Conservation (phyloP, 2,888 invertebrate genomes). For the Eupsilia transversa region DNA sequence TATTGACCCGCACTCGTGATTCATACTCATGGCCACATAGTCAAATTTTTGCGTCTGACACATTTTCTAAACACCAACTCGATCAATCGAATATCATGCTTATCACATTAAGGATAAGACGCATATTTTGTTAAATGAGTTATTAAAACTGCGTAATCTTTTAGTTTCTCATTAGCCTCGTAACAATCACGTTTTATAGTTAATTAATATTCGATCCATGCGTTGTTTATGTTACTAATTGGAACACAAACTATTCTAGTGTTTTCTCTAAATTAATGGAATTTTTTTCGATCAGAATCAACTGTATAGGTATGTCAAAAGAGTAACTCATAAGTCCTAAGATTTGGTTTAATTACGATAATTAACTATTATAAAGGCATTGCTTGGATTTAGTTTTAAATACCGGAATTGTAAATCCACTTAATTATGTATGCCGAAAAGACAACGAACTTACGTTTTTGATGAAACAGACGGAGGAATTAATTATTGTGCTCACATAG, state of each 20-base stretch:
- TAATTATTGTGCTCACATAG: background rate
- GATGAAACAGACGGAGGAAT: background rate
- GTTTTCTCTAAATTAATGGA: slow-evolving; percentile 35
- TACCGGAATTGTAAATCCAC: background rate
- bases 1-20: slow-evolving; percentile 54
- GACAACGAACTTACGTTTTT: background rate
- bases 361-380: slow-evolving; percentile 27
- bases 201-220: slow-evolving; percentile 44
- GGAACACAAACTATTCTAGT: slow-evolving; percentile 36
- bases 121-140: slow-evolving; percentile 10
- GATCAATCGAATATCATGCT: slow-evolving; percentile 27
- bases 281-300: slow-evolving; percentile 28
- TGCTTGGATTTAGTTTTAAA: slow-evolving; percentile 1
- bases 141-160: slow-evolving; percentile 39
- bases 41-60: slow-evolving; percentile 24
- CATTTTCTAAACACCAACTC: slow-evolving; percentile 25
- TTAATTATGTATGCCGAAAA: background rate
- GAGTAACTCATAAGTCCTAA: background rate
- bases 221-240: slow-evolving; percentile 43
- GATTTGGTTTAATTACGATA: slow-evolving; percentile 21
- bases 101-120: slow-evolving; percentile 8
- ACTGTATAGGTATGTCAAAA: slow-evolving; percentile 30
- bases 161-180: slow-evolving; percentile 53
- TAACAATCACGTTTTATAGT: slow-evolving; percentile 48
- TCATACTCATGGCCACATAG: slow-evolving; percentile 45